Conservation (phyloP, 2,797 vertebrate genomes). For the Myotis planiceps region DNA sequence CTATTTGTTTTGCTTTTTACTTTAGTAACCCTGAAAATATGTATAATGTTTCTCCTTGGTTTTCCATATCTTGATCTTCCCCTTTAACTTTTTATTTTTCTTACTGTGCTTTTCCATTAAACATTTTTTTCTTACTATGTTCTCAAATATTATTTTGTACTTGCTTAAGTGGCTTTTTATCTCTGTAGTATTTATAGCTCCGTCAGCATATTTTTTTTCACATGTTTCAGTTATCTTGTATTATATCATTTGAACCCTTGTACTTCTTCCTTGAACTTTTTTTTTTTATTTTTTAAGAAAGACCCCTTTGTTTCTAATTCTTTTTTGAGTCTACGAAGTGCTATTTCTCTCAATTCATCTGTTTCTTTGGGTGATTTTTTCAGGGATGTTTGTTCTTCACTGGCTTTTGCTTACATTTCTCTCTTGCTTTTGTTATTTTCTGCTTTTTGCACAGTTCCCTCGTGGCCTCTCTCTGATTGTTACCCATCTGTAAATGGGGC, state of each 20-base stretch:
- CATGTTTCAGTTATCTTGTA: neutral
- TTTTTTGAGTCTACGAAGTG: neutral
- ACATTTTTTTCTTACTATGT: neutral
- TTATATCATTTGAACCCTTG: neutral
- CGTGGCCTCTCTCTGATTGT: neutral
- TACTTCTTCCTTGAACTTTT: constrained; percentile 10
- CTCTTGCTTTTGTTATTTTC: constrained; percentile 26
- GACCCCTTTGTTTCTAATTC: neutral
- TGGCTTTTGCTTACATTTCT: constrained; percentile 33
- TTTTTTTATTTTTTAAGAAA: neutral
- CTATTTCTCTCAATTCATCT: neutral
- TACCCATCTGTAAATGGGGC: neutral
- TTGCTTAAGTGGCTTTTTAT: neutral
- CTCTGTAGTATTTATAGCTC: neutral
- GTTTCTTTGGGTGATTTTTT: neutral
- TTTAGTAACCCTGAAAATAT: neutral
- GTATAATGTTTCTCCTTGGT: neutral
- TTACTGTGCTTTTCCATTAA: neutral
- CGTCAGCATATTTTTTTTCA: neutral
- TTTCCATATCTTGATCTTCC: neutral
- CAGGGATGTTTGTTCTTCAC: neutral
- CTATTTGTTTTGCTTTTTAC: neutral
- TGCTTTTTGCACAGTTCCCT: neutral
- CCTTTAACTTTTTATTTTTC: neutral
- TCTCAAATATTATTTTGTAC: constrained; percentile 4